Conservation (phyloP, 1,140 invertebrate genomes). For the Phymastichus coffea region DNA sequence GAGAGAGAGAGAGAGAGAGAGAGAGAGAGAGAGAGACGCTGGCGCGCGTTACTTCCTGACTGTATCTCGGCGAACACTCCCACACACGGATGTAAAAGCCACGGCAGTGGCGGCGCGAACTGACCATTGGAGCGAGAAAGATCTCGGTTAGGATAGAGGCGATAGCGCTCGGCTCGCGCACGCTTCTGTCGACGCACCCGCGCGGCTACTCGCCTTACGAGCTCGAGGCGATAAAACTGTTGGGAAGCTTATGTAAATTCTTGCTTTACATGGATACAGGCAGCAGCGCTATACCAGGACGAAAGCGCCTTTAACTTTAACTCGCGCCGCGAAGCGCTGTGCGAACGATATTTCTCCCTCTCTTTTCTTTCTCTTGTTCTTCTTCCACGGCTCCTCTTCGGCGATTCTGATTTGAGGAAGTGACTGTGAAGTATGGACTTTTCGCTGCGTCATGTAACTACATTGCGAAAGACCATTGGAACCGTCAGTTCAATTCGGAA, state of each 20-base stretch:
- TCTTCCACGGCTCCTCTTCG: background rate
- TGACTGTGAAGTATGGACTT: no score
- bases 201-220: constrained; percentile 24
- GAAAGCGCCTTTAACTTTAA: no score
- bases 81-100: background rate
- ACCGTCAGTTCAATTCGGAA: no score
- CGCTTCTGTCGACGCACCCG: background rate
- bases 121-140: constrained; percentile 8
- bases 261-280: constrained; percentile 27
- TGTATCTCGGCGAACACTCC: constrained; percentile 31
- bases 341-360: background rate
- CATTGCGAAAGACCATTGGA: no score
- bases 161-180: no score
- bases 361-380: background rate
- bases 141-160: constrained; percentile 27
- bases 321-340: no score
- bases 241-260: constrained; percentile 43
- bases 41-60: constrained; percentile 8
- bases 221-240: constrained; percentile 39
- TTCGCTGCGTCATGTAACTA: no score
- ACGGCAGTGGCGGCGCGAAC: background rate
- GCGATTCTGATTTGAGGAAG: constrained; percentile 3
- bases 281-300: no score
- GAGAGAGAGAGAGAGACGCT: constrained; percentile 19
- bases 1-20: constrained; percentile 28